Percentiles rank a stretch among this genome's conserved stretches.
Conservation (phyloP, 2,797 vertebrate genomes). For the Pangasius macronema region DNA sequence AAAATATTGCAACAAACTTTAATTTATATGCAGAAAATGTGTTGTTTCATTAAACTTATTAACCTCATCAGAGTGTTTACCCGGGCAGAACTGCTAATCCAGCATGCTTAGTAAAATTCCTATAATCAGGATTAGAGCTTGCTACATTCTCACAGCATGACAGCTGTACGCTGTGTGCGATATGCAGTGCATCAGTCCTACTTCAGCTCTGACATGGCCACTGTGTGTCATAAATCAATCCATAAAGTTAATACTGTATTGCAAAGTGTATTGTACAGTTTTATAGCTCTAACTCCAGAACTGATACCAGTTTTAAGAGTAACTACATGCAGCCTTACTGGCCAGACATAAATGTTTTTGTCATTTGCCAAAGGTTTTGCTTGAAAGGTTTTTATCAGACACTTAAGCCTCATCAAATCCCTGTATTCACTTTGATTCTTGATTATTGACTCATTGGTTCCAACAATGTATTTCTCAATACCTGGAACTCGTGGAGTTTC, state of each 20-base stretch:
- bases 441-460: background rate
- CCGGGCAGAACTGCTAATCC: background rate
- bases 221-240: background rate
- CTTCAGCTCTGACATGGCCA: background rate
- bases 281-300: background rate
- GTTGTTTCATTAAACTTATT: background rate
- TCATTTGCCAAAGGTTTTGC: background rate
- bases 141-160: background rate
- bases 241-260: background rate
- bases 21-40: background rate
- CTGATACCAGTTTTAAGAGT: background rate
- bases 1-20: background rate
- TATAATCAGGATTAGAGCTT: conserved; percentile 12
- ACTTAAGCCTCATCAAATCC: background rate
- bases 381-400: background rate
- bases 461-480: background rate
- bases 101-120: background rate
- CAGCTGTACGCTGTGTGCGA: background rate
- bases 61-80: background rate
- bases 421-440: background rate
- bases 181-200: background rate
- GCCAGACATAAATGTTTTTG: background rate
- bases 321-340: background rate
- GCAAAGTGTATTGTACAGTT: too few relatives aligned
- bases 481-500: background rate